phyloP scores from a whole-genome alignment of 2,888 invertebrate species.

The Corythucha ciliata region DNA sequence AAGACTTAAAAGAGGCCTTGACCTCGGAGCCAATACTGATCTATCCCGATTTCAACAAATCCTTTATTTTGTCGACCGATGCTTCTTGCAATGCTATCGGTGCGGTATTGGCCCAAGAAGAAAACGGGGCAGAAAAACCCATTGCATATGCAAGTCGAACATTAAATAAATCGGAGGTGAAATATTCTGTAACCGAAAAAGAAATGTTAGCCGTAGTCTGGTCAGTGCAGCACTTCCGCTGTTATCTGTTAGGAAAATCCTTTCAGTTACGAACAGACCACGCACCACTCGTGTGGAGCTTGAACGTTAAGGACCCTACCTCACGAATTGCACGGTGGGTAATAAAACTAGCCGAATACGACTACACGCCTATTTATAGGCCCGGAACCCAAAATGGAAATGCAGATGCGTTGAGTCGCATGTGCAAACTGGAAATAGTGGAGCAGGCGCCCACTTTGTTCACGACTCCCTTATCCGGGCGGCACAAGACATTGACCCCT shows the following conservation, averaged over 20 bases:
- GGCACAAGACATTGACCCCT: background rate
- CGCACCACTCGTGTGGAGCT: too few species aligned
- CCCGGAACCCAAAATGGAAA: background rate
- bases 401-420: conserved; percentile 8
- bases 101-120: conserved; percentile 6
- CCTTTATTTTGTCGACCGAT: conserved; percentile 7
- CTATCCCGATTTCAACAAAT: background rate
- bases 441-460: too few species aligned
- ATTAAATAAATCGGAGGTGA: too few species aligned
- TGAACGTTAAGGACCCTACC: too few species aligned
- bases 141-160: conserved; percentile 11
- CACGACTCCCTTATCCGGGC: background rate
- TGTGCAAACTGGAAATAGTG: background rate
- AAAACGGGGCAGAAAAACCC: conserved; percentile 3
- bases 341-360: conserved; percentile 38
- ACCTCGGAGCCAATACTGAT: conserved; percentile 37
- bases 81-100: background rate
- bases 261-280: conserved; percentile 42
- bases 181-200: too few species aligned
- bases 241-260: conserved; percentile 37
- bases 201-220: too few species aligned
- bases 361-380: conserved; percentile 28
- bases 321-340: conserved; percentile 40
- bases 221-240: too few species aligned
- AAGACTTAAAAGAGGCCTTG: conserved; percentile 23